phyloP scores from a whole-genome alignment of 2,888 invertebrate genomes.

The Gisinianus flammeolus region DNA sequence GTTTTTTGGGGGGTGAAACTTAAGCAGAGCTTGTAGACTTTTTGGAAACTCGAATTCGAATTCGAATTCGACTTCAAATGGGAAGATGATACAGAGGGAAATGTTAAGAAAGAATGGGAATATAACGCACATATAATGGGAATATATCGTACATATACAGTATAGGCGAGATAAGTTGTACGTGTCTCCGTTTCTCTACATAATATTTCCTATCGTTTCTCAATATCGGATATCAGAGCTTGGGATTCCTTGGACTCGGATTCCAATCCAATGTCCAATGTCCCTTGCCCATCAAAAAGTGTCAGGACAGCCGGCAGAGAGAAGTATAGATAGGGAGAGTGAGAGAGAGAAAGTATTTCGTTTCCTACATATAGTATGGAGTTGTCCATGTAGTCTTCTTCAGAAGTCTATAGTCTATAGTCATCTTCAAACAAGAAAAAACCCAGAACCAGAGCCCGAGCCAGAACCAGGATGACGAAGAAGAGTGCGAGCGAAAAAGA shows the following conservation, averaged over 20 bases:
- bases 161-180: background rate
- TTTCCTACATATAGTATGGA: constrained; percentile 15
- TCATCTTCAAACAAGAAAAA: background rate
- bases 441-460: too few species aligned
- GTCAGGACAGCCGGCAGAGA: constrained; percentile 15
- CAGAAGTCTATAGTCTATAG: too few species aligned
- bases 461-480: too few species aligned
- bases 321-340: constrained; percentile 5
- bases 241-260: background rate
- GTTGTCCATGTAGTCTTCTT: too few species aligned
- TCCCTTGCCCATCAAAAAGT: constrained; percentile 31
- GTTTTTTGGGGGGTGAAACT: too few species aligned
- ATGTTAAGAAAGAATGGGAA: background rate
- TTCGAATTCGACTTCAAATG: too few species aligned
- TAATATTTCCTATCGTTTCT: too few species aligned
- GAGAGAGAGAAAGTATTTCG: constrained; percentile 23
- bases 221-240: constrained; percentile 18
- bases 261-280: constrained; percentile 3
- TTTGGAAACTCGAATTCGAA: too few species aligned
- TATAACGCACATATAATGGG: background rate
- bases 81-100: background rate
- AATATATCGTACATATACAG: constrained; percentile 24
- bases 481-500: too few species aligned
- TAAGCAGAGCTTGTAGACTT: too few species aligned
- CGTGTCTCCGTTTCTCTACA: too few species aligned